Base-by-base conservation (phyloP, 1,140 invertebrate genomes). In the Penaeus japonicus region DNA sequence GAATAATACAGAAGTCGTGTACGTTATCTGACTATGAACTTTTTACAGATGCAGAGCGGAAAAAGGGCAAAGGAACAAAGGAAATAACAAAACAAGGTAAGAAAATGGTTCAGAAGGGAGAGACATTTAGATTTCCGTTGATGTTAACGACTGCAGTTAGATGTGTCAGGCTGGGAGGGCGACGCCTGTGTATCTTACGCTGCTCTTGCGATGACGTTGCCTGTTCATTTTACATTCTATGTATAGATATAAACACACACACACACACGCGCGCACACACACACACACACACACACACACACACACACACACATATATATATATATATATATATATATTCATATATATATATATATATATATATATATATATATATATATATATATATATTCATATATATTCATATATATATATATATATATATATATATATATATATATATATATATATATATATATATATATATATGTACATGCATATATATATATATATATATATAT, bases 261-360 rank as follows among this genome's bases (percentile, higher is more conserved):
- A 79, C 47, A 39, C 47, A 20, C 24, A 30, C 47, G 18, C 18
- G 18, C 5, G 5, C 35, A 18, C 47, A 35, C 47, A 18, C 35
- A 30, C 20, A 47, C 18, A 79, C 5, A 15, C 7, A 47, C 5
- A 30, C 24, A 30, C 47, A 20, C 18, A 20, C 47, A 18, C 47
- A 20, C 47, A 79, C 47, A 79, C 47, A 79, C 47, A 79, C 47
- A 79, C 47, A 79, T 79, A 79, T 79, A 79, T 79, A 79, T 79
- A 79, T 79, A 79, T 79, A 79, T 79, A 79, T 79, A 79, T 79
- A 79, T 79, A 79, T 79, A 79, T 79, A 79, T 79, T 35, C 47
- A 79, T 79, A 79, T 79, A 79, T 79, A 79, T 79, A 79, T 79
- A 79, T 79, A 79, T 79, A 79, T 79, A 79, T 79, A 79, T 79